Base-by-base conservation (phyloP, 2,113 vertebrate species). In the Dascyllus trimaculatus region DNA sequence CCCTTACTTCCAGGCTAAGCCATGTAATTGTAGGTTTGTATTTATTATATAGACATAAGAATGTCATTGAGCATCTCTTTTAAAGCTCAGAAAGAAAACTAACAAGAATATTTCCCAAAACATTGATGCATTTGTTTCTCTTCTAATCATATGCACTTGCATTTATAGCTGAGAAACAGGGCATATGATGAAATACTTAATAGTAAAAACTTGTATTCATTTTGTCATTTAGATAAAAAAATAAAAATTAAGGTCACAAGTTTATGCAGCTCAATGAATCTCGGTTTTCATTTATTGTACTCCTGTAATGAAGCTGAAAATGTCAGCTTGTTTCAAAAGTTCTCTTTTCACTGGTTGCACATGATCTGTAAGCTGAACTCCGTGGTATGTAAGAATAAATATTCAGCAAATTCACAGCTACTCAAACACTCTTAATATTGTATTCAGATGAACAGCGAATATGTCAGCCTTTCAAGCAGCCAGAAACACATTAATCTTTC, bases 401-500 rank as follows among this genome's bases (percentile, higher is more conserved):
- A 68, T 56, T 68, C 25, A 40, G 60, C 51, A 71, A 51, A 68
- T 78, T 64, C 56, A 18, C 32, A 60, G 32, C 43, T 62, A 49
- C 51, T 68, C 8, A 59, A 70, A 56, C 43, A 53, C 9, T 43
- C 46, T 71, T 75, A 54, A 80, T 78, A 72, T 68, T 76, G 19
- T 56, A 82, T 48, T 76, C 21, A 56, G 53, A 80, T 65, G 60
- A 83, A 71, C 8, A 17, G 38, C 69, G 81, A 80, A 69, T 71
- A 77, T 38, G 49, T 75, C 61, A 75, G 58, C 57, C 8, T 86
- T 79, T 82, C 62, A 78, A 65, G 75, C 4, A 25, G 54, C 49
- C 77, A 68, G 52, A 84, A 78, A 66, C 48, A 58, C 69, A 86
- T 86, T 86, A 59, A 81, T 82, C 45, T 80, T 82, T 75, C 73